Evolutionary conservation across 2,113 vertebrate species (phyloP), one percentile per base, ranked within the genome.

Genomic region (Pontoporia blainvillei): DNA sequence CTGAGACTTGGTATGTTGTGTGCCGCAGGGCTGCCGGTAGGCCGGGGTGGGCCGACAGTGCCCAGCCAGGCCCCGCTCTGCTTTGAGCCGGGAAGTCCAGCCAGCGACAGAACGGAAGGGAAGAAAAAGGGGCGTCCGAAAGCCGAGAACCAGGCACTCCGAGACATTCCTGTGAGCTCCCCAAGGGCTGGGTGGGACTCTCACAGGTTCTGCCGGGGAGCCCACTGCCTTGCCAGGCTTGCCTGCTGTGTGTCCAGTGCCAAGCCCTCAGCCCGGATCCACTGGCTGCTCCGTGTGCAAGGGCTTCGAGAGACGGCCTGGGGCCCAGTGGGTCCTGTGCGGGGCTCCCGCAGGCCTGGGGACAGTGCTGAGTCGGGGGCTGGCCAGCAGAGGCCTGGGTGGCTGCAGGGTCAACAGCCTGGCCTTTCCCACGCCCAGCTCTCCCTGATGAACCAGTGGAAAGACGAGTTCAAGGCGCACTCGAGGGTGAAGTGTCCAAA

Each of bases 401-500:
- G 81, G 79, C 76, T 62, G 44, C 31, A 17, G 66, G 46, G 78
- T 96, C 73, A 6, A n/a, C 0, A 92, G 66, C 89, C 81, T n/a
- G 52, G 61, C 52, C 36, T 96, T 92, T 98, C 90, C 97, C 90
- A 71, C 1, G 92, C 90, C 95, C 98, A 99, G 99, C 99, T 99
- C 71, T 98, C 99, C 92, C 98, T 99, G 98, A 99, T 99, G 98
- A 99, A 99, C 94, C 99, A 99, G 98, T 99, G 99, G 99, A 99
- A 99, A 97, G 99, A 99, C 1, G 99, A 99, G 98, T 99, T 99
- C 99, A 99, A 99, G 98, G 99, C 99, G 34, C 99, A 99, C 87
- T 99, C 99, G 49, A 99, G 99, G 97, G 99, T 99, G 98, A 99
- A 99, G 97, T 99, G 99, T 98, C 99, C 99, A 31, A 99, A 99